Evolutionary conservation across 2,888 invertebrate genomes (phyloP), one percentile per base, ranked within the genome.

Genomic region (Drosophila monieri): DNA sequence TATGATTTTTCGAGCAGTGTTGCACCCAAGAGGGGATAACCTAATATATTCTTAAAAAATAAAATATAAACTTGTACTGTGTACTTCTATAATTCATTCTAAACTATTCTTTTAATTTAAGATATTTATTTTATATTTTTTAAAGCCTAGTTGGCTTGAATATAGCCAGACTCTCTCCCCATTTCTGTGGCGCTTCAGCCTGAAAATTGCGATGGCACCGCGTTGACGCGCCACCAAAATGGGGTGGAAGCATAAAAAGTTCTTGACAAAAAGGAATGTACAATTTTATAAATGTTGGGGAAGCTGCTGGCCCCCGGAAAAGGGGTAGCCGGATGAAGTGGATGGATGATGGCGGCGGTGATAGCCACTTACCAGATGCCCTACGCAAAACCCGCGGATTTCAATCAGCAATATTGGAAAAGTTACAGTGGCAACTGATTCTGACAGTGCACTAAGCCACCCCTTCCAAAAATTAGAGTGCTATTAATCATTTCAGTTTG

Each of bases 141-240:
- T 12, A 1, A 4, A 21, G 5, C 15, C 18, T 18, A 14, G 3
- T 8, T 8, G 46, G 57, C 60, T 44, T 10, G 9, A 47, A 60
- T 47, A 6, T 18, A 58, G 30, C 39, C 12, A 23, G 12, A 0
- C 1, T 14, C 4, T 6, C 14, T n/a, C 18, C 10, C 21, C 25
- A 30, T 39, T 47, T 27, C 9, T 60, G 37, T 15, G 43, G 10
- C n/a, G 27, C 27, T 46, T 27, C 10, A 46, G 27, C 30, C 30
- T 30, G 46, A 46, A 46, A 54, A 18, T 47, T 12, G 21, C 27
- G 46, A 37, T 67, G 55, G 47, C 56, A 57, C 46, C 60, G 47
- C 73, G 57, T 69, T 69, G 69, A 71, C 69, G 71, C 64, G 61
- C 69, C 61, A 55, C 43, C 51, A 39, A 62, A 64, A 71, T 25